Evolutionary conservation across 2,113 vertebrate genomes (phyloP).

Genomic region (Crotalus tigris): DNA sequence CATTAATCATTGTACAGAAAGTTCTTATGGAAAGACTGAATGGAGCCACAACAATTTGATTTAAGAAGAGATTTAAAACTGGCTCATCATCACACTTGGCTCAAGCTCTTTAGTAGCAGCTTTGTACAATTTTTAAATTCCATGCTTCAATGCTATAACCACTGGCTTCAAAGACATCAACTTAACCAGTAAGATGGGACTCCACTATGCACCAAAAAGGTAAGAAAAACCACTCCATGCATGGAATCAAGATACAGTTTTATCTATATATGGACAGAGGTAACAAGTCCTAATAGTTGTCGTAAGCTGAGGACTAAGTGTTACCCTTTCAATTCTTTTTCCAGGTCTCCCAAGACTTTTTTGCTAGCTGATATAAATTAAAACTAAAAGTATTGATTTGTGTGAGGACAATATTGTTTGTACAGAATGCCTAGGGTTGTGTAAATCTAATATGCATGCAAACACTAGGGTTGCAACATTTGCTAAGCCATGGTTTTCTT

Average conservation of each 20-base stretch:
- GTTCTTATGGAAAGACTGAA: background rate
- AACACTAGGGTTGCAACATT: background rate
- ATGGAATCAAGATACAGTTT: background rate
- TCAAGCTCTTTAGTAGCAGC: background rate
- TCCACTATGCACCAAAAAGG: background rate
- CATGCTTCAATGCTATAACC: background rate
- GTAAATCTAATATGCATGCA: background rate
- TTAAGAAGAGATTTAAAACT: background rate
- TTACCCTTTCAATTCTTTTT: background rate
- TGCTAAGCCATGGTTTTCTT: background rate
- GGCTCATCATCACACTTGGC: background rate
- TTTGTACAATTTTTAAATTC: background rate
- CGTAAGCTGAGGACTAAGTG: background rate
- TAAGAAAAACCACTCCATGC: background rate
- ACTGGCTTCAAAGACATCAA: background rate
- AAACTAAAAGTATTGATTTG: background rate
- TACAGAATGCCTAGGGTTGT: background rate
- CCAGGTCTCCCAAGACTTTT: background rate
- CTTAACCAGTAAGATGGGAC: background rate
- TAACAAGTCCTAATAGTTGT: background rate
- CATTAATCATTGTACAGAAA: background rate
- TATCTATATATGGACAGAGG: background rate
- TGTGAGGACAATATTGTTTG: background rate
- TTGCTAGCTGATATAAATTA: background rate
- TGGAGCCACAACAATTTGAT: background rate